phyloP scores from a whole-genome alignment of 2,888 invertebrate genomes.

The Tetropium fuscum region DNA sequence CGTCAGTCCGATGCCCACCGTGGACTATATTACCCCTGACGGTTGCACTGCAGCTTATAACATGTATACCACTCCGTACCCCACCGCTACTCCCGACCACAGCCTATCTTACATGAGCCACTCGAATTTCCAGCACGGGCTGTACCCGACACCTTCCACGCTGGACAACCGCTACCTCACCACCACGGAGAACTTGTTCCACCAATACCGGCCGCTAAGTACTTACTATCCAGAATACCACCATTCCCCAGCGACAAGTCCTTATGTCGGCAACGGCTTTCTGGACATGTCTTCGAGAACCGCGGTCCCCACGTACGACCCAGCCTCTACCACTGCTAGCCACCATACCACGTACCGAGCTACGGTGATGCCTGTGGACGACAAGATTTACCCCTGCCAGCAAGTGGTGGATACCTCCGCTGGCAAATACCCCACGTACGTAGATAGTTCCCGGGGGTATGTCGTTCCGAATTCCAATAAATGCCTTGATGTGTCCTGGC shows the following conservation, averaged over 20 bases:
- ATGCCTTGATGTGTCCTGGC: conserved; percentile 67
- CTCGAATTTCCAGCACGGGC: conserved; percentile 74
- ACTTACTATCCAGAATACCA: conserved; percentile 84
- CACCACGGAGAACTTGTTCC: conserved; percentile 87
- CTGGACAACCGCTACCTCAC: conserved; percentile 75
- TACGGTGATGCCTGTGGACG: conserved; percentile 66
- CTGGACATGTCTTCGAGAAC: conserved; percentile 79
- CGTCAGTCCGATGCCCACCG: conserved; percentile 69
- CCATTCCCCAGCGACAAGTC: conserved; percentile 74
- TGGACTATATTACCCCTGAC: conserved; percentile 78
- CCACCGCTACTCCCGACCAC: conserved; percentile 75
- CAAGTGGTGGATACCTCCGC: conserved; percentile 72
- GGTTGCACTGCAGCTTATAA: conserved; percentile 72
- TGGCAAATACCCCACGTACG: conserved; percentile 70
- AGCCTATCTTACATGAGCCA: conserved; percentile 77
- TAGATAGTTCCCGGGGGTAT: conserved; percentile 69
- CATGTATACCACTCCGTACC: conserved; percentile 81
- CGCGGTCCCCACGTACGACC: conserved; percentile 73
- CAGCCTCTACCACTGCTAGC: conserved; percentile 59
- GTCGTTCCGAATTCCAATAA: conserved; percentile 67
- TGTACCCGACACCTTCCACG: conserved; percentile 70
- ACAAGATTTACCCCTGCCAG: conserved; percentile 74
- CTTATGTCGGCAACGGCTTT: conserved; percentile 86
- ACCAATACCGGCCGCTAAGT: conserved; percentile 90
- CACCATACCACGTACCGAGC: conserved; percentile 65